Evolutionary conservation across 2,797 vertebrate genomes (phyloP).

Genomic region (Poeciliopsis infans): DNA sequence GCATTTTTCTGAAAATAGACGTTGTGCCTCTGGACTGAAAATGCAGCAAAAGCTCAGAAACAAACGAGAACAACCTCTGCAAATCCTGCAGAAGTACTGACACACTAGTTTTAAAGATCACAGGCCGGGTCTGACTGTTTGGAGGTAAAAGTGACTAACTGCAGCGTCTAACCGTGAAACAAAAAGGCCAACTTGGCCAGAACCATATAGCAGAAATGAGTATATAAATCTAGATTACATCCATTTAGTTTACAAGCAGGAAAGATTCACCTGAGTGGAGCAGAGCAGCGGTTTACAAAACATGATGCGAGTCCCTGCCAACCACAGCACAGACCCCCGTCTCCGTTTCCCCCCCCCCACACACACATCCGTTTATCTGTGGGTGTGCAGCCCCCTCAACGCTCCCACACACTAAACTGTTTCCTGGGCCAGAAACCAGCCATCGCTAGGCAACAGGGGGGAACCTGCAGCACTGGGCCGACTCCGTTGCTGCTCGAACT

Average conservation of each 20-base stretch:
- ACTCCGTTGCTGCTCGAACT: slow-evolving; percentile 36
- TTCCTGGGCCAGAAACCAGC: slow-evolving; percentile 53
- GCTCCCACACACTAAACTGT: slow-evolving; percentile 56
- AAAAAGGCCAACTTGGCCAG: not conserved
- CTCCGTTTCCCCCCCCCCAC: slow-evolving; percentile 27
- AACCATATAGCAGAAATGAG: not conserved
- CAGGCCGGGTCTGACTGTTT: not conserved
- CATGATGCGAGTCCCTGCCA: slow-evolving; percentile 49
- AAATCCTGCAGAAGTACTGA: not conserved
- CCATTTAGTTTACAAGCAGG: not conserved
- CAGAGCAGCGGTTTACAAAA: slow-evolving; percentile 45
- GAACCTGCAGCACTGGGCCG: slow-evolving; percentile 53
- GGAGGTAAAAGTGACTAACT: not conserved
- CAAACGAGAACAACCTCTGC: not conserved
- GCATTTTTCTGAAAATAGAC: too few species aligned
- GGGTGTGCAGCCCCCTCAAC: slow-evolving; percentile 48
- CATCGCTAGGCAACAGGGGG: slow-evolving; percentile 78
- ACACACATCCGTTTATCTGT: slow-evolving; percentile 58
- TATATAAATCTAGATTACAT: not conserved
- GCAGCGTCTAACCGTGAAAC: not conserved
- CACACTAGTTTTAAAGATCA: not conserved
- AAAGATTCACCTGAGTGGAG: slow-evolving; percentile 22
- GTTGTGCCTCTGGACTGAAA: not conserved
- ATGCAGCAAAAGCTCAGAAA: not conserved
- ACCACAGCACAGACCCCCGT: slow-evolving; percentile 49